These are phyloP conservation scores for Dreissena polymorpha DNA, from an alignment of 1,140 invertebrate species.

Conservation along the genomic window DNA sequence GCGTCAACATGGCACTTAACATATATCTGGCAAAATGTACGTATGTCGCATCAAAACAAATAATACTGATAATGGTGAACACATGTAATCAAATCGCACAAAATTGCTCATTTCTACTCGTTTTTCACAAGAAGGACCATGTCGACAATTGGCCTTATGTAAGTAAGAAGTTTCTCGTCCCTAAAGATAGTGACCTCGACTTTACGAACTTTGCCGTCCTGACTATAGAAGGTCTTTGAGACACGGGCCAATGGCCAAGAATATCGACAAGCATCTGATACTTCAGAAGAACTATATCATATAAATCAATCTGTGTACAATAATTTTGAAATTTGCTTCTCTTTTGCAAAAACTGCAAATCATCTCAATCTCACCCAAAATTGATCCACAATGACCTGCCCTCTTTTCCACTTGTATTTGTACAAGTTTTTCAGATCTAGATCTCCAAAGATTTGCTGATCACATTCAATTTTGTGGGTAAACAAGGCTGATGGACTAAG, in stretches of 20 bases:
- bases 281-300: conserved; percentile 22
- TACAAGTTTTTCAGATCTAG: conserved; percentile 23
- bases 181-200: conserved; percentile 14
- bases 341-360: conserved; percentile 6
- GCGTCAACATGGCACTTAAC: no score
- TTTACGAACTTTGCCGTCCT: background rate
- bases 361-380: conserved; percentile 13
- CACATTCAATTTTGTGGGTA: no score
- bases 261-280: background rate
- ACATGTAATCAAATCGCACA: no score
- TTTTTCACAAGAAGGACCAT: conserved; percentile 1
- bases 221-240: conserved; percentile 1
- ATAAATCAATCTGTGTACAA: background rate
- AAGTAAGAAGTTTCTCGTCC: conserved; percentile 6
- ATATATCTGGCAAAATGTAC: no score
- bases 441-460: no score
- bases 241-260: background rate
- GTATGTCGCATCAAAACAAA: no score
- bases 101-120: no score
- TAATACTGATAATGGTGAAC: no score
- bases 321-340: background rate
- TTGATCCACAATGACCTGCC: background rate
- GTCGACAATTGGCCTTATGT: background rate
- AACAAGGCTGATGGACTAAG: conserved; percentile 19
- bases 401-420: conserved; percentile 17